These are phyloP conservation scores for Zoroaster sp. DNA, from an alignment of 53 echinoderm and acorn worm genomes.

Conservation along the genomic window DNA sequence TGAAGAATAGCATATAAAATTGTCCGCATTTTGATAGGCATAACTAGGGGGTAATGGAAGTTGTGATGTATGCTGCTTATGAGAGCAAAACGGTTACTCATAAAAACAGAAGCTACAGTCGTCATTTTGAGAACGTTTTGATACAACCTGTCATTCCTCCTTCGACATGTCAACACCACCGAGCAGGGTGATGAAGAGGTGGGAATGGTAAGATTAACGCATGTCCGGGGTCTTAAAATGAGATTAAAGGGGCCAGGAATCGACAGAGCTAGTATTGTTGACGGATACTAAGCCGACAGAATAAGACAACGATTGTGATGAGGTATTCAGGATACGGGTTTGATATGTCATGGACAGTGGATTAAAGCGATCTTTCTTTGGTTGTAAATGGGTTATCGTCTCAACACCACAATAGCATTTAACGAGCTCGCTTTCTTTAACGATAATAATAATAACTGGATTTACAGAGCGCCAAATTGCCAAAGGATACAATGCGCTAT, in stretches of 20 bases:
- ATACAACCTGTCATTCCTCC: not conserved
- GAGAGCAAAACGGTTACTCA: not conserved
- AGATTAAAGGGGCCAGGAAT: not conserved
- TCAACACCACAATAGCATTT: too few species aligned
- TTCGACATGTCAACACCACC: slow-evolving; percentile 8
- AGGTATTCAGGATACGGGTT: not conserved
- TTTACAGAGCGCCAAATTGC: too few species aligned
- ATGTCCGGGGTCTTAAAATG: slow-evolving; percentile 18
- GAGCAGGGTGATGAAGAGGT: not conserved
- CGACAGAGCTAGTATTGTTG: slow-evolving; percentile 9
- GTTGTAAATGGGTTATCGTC: not conserved
- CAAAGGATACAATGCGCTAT: too few species aligned
- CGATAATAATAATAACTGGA: too few species aligned
- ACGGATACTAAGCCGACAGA: slow-evolving; percentile 38
- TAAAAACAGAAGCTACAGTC: not conserved
- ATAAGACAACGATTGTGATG: not conserved
- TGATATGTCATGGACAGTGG: not conserved
- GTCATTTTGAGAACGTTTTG: not conserved
- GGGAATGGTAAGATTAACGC: slow-evolving; percentile 10
- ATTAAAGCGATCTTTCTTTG: not conserved
- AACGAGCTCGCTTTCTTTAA: too few species aligned
- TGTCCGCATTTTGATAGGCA: too few species aligned
- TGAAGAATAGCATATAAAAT: too few species aligned
- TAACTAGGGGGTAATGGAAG: too few species aligned
- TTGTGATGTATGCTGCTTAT: not conserved